A percentile compares a stretch with the other conserved stretches of the same genome.
Evolutionary conservation across 2,888 invertebrate genomes (phyloP).

Genomic region (Argynnis bischoffii): DNA sequence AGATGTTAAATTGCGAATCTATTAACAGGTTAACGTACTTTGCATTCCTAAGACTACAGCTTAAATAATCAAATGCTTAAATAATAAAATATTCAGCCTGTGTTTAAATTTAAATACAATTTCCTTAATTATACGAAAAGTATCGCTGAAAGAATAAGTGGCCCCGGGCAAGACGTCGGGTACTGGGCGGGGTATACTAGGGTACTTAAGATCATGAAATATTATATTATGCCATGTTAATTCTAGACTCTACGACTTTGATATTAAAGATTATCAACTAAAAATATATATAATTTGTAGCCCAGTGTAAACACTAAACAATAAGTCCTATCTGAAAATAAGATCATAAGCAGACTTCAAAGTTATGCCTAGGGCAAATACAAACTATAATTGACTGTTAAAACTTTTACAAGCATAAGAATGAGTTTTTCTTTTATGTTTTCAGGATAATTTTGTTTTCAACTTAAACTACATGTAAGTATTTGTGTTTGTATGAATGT

Average conservation of each 20-base stretch:
- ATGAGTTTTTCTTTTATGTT: neutral
- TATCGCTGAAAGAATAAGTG: conserved; percentile 63
- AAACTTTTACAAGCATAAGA: neutral
- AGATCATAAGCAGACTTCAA: conserved; percentile 25
- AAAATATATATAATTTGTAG: neutral
- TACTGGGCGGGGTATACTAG: neutral
- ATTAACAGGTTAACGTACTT: neutral
- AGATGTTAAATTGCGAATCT: no score
- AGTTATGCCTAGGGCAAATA: conserved; percentile 21
- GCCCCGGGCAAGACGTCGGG: conserved; percentile 47
- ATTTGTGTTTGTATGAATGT: no score
- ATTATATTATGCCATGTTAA: neutral
- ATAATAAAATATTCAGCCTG: conserved; percentile 55
- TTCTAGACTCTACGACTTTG: conserved; percentile 12
- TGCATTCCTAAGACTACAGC: conserved; percentile 46
- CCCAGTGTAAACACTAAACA: neutral
- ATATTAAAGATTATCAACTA: conserved; percentile 4
- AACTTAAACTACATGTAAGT: no score
- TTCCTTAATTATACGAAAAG: conserved; percentile 66
- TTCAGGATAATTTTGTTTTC: neutral
- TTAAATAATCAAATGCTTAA: conserved; percentile 51
- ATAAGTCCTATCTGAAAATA: conserved; percentile 18
- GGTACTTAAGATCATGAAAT: neutral
- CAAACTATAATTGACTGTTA: conserved; percentile 10
- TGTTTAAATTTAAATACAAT: conserved; percentile 68